Evolutionary conservation across 1,140 invertebrate species (phyloP), one percentile per base, ranked within the genome.

Genomic region (Cydia pomonella): DNA sequence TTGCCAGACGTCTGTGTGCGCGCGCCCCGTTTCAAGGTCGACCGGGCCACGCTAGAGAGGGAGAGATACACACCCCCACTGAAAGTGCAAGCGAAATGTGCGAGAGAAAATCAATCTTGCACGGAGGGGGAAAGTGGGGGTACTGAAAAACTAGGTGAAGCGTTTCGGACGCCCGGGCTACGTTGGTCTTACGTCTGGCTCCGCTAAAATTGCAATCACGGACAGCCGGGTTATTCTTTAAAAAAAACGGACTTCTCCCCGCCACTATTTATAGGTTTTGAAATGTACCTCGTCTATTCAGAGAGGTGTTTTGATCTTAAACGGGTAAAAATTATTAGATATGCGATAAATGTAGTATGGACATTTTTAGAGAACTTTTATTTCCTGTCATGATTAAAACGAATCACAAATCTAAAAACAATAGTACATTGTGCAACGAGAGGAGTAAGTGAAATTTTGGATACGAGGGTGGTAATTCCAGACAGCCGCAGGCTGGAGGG

Each of bases 101-200:
- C 73, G 88, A 86, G 83, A 90, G 89, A 91, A 89, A 91, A 92
- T 92, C 90, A 89, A 92, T 92, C 87, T 89, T 92, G 90, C 89
- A 92, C 77, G 88, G 86, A 80, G 86, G 74, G 82, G 79, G 77
- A 71, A 71, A 62, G 71, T 74, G 44, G 74, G 82, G 84, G 76
- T 27, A 72, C 79, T 84, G 86, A 84, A 88, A 87, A 91, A 91
- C 90, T 91, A 91, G 90, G 90, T 92, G 90, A 92, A 88, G 84
- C 87, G 77, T 80, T 82, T 83, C 82, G 80, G 80, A 82, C 79
- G 76, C 78, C 76, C 82, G 74, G 74, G 63, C 62, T 75, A 69
- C 75, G 79, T 76, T 29, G 72, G 21, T 13, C 72, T n/a, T 23
- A 23, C 72, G 41, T 73, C 72, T 73, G 72, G 38, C 44, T 69